Evolutionary conservation across 1,140 invertebrate genomes (phyloP).

Genomic region (Leptopilina clavipes): DNA sequence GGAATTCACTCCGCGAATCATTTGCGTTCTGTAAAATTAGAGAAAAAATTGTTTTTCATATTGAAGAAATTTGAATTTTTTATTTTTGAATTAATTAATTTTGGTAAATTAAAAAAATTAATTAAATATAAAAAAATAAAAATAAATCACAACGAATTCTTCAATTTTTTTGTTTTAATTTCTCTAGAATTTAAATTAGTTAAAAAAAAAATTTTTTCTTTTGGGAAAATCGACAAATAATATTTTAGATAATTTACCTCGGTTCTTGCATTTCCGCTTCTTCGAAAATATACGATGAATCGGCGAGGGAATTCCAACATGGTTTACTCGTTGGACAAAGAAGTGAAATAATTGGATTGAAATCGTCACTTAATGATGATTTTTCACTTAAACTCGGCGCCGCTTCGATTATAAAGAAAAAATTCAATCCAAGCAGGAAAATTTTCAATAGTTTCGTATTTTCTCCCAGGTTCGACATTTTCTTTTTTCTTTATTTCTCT

Average conservation of each 20-base stretch:
- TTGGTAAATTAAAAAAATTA: too few relatives aligned
- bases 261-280: slow-evolving; percentile 17
- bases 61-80: too few relatives aligned
- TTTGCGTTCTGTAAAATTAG: neutral
- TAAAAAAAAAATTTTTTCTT: too few relatives aligned
- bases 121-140: too few relatives aligned
- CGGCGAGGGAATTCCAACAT: neutral
- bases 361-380: slow-evolving; percentile 19
- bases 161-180: too few relatives aligned
- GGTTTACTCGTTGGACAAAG: slow-evolving; percentile 28
- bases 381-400: neutral
- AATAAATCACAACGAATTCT: too few relatives aligned
- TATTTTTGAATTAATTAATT: too few relatives aligned
- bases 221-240: neutral
- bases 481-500: neutral
- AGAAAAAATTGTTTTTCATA: neutral
- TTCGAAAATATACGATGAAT: neutral
- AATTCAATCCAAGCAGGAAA: neutral
- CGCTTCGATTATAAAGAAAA: neutral
- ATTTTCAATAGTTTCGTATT: neutral
- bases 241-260: slow-evolving; percentile 3
- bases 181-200: too few relatives aligned
- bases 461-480: neutral
- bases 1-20: neutral
- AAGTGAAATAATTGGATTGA: slow-evolving; percentile 38